phyloP scores from a whole-genome alignment of 2,113 vertebrate genomes.

The Microcebus lehilahytsara region DNA sequence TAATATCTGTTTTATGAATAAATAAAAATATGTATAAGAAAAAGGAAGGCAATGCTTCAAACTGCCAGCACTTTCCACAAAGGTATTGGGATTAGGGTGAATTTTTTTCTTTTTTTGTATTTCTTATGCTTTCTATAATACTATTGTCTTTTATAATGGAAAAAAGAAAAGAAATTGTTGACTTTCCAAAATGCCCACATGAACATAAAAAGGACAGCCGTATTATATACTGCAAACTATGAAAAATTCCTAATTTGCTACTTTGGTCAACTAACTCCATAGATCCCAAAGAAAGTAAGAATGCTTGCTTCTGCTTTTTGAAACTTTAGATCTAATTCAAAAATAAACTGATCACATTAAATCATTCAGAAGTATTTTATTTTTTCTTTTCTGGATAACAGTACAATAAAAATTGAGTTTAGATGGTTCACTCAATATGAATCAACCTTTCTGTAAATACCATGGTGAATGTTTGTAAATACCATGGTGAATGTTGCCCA shows the following conservation, averaged over 20 bases:
- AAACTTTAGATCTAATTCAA: not conserved
- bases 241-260: not conserved
- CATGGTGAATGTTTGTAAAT: not conserved
- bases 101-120: not conserved
- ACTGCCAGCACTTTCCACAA: not conserved
- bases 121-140: not conserved
- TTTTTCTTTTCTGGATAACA: not conserved
- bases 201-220: not conserved
- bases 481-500: not conserved
- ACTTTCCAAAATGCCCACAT: not conserved
- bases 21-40: constrained; percentile 13
- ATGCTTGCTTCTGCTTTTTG: not conserved
- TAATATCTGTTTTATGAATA: not conserved
- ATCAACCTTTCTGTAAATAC: not conserved
- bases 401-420: not conserved
- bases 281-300: not conserved
- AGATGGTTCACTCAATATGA: not conserved
- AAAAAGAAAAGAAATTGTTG: not conserved
- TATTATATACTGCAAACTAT: not conserved
- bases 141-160: not conserved
- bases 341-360: not conserved
- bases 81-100: not conserved
- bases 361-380: not conserved
- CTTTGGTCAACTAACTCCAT: not conserved
- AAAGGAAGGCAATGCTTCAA: not conserved